Percentiles rank a stretch among this genome's conserved stretches.
phyloP scores from a whole-genome alignment of 2,113 vertebrate species.

The Camelus dromedarius region DNA sequence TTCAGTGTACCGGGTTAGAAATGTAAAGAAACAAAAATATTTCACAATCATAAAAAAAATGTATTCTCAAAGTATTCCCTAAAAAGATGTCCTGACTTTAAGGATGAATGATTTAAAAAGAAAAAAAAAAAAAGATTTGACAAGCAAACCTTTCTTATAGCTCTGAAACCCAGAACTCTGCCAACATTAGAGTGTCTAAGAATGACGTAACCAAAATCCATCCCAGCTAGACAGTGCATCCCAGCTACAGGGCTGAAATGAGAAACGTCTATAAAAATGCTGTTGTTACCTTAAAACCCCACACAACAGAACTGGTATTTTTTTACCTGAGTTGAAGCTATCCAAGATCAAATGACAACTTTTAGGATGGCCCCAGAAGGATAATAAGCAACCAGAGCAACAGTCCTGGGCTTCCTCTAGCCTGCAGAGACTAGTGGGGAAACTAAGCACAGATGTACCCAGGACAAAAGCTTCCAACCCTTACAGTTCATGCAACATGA shows the following conservation, averaged over 20 bases:
- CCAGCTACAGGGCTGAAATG: not conserved
- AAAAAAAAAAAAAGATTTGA: not conserved
- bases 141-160: not conserved
- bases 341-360: not conserved
- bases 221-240: not conserved
- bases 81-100: constrained; percentile 32
- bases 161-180: not conserved
- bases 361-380: not conserved
- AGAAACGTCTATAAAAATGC: constrained; percentile 28
- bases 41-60: not conserved
- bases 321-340: not conserved
- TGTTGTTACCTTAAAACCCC: constrained; percentile 2
- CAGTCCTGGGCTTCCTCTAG: not conserved
- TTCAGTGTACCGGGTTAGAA: not conserved
- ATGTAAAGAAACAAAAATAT: constrained; percentile 24
- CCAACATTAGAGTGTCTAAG: not conserved
- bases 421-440: not conserved
- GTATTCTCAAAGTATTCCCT: constrained; percentile 47
- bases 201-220: not conserved
- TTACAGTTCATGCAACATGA: not conserved
- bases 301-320: not conserved
- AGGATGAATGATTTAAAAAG: not conserved
- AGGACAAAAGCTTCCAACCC: not conserved
- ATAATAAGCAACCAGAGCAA: not conserved
- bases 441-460: not conserved